A percentile compares a stretch with the other conserved stretches of the same genome.
Evolutionary conservation across 2,797 vertebrate species (phyloP).

Genomic region (Capromys pilorides): DNA sequence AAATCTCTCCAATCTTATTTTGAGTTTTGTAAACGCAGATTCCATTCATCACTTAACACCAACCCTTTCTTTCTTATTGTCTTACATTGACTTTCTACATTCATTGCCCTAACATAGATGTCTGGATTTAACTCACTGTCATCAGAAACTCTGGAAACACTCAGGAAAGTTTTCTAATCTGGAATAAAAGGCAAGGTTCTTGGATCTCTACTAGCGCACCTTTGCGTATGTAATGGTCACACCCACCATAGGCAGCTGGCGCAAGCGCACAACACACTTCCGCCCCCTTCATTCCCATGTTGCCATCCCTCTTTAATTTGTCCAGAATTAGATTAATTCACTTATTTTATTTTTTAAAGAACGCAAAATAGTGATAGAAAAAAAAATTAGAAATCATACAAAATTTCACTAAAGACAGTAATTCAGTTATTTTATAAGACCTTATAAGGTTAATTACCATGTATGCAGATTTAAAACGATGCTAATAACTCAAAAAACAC

Average conservation of each 20-base stretch:
- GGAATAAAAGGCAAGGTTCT: not conserved
- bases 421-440: not conserved
- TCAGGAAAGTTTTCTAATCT: not conserved
- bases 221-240: not conserved
- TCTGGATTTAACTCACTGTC: not conserved
- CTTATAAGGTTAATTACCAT: not conserved
- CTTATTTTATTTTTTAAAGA: too few species aligned
- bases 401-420: too few species aligned
- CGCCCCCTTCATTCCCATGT: not conserved
- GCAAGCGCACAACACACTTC: not conserved
- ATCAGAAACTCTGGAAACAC: not conserved
- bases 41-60: not conserved
- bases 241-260: not conserved
- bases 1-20: not conserved
- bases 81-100: not conserved
- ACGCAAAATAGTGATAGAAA: too few species aligned
- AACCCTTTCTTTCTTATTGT: not conserved
- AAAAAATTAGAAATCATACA: too few species aligned
- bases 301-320: not conserved
- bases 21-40: not conserved
- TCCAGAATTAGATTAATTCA: not conserved
- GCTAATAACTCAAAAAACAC: not conserved
- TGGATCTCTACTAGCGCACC: not conserved
- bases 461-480: not conserved
- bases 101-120: not conserved